Base-by-base conservation (phyloP, 2,888 invertebrate species). In the Stenchaetothrips biformis region DNA sequence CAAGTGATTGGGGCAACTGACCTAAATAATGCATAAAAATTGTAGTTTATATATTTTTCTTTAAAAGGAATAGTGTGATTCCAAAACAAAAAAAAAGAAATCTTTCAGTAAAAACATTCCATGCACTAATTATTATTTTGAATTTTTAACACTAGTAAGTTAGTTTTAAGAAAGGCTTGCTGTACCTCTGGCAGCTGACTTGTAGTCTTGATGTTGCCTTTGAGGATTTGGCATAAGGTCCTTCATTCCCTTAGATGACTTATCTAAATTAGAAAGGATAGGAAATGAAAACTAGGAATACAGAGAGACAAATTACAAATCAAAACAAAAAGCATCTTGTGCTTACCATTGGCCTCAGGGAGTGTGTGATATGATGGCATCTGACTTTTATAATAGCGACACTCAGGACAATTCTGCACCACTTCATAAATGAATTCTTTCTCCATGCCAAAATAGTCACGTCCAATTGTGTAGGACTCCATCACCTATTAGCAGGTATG, bases 351-450 rank as follows among this genome's bases (percentile, higher is more conserved):
- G 25, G 21, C 7, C 4, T 74, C 67, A 25, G 67, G 21, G 8
- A 74, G 21, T 7, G 67, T 11, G 11, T 74, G 67, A 11, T 74
- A 74, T 21, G 67, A n/a, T 11, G 67, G 67, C 49, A 95, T 88
- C 85, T 95, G 95, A 85, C 92, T 94, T 86, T 95, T 95, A 85
- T 95, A 95, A 85, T 94, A 95, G 48, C 95, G 92, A 85, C 95
- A 95, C 18, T 94, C 94, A 13, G 94, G 94, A 84, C 95, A 95
- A 84, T 95, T 95, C 85, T 95, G 95, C 21, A 95, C 94, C 48
- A 95, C 95, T 87, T 95, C 95, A 80, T 95, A 90, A 79, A 95
- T 95, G 84, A 95, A 95, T 85, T 95, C 95, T 84, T 95, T 95
- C 86, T 95, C 95, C 95, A 95, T 95, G 79, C 94, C 94, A 88